Conservation (phyloP, 2,797 vertebrate genomes). For the Lindbergichthys nudifrons region DNA sequence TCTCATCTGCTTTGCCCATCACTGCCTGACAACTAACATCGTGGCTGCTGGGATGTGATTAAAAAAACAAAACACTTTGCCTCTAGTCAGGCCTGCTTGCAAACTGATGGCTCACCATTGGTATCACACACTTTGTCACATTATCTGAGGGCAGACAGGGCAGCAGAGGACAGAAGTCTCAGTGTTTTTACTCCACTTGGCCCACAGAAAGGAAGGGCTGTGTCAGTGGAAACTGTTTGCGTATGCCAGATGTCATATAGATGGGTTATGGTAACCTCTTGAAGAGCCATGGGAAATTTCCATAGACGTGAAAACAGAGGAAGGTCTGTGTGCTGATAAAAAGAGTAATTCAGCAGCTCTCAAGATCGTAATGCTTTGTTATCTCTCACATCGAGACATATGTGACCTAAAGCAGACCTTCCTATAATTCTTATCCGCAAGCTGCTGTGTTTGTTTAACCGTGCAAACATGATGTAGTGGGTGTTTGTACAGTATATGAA, state of each 20-base stretch:
- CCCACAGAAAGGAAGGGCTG: conserved; percentile 46
- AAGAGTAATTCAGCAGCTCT: conserved; percentile 31
- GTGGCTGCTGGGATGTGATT: background rate
- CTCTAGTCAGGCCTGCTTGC: conserved; percentile 10
- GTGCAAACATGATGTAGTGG: conserved; percentile 2
- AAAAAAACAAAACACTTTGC: background rate
- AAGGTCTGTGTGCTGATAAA: conserved; percentile 63
- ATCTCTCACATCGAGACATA: conserved; percentile 57
- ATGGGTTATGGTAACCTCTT: conserved; percentile 74
- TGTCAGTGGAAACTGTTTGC: conserved; percentile 68
- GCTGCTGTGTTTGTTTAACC: conserved; percentile 26
- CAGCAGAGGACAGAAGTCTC: conserved; percentile 38
- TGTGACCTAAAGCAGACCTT: conserved; percentile 50
- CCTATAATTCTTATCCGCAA: conserved; percentile 33
- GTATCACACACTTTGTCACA: conserved; percentile 27
- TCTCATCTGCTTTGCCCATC: background rate
- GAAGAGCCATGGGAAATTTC: conserved; percentile 71
- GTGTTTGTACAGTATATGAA: conserved; percentile 1
- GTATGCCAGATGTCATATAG: conserved; percentile 71
- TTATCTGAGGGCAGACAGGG: conserved; percentile 13
- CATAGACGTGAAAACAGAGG: conserved; percentile 54
- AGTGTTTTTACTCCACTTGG: conserved; percentile 44
- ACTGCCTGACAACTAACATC: background rate
- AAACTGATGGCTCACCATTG: conserved; percentile 28
- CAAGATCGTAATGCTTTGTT: conserved; percentile 57